A percentile compares a stretch with the other conserved stretches of the same genome.
phyloP scores from a whole-genome alignment of 2,113 vertebrate species.

The Chaetodon trifascialis region DNA sequence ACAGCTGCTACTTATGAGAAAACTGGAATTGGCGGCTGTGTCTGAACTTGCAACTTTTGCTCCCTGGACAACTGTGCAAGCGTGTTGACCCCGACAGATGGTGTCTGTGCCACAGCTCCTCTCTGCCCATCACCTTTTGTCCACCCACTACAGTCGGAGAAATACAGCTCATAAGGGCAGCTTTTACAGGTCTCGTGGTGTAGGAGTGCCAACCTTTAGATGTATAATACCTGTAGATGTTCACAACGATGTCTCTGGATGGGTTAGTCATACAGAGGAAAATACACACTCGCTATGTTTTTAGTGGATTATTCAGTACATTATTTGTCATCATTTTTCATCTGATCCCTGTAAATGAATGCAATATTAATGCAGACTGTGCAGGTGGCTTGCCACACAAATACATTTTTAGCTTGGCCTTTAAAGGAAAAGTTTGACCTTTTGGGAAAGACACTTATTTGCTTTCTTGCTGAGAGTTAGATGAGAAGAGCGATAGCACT shows the following conservation, averaged over 20 bases:
- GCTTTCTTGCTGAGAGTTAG: no score
- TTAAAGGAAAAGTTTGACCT: no score
- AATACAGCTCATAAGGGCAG: slow-evolving; percentile 9
- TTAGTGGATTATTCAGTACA: no score
- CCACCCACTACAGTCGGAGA: slow-evolving; percentile 19
- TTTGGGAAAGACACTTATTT: no score
- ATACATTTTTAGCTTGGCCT: no score
- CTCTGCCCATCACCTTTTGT: slow-evolving; percentile 33
- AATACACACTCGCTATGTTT: background rate
- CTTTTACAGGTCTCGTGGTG: slow-evolving; percentile 11
- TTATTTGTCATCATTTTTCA: no score
- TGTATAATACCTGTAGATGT: background rate
- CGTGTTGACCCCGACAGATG: slow-evolving; percentile 9
- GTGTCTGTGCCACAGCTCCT: slow-evolving; percentile 6
- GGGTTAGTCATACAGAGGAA: no score
- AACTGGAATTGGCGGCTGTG: slow-evolving; percentile 23
- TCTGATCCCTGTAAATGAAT: no score
- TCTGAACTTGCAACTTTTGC: slow-evolving; percentile 39
- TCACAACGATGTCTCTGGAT: background rate
- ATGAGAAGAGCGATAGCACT: no score
- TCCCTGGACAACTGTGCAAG: slow-evolving; percentile 11
- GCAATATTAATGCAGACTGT: background rate
- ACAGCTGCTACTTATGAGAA: background rate
- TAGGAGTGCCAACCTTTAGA: slow-evolving; percentile 11
- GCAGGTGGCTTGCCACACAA: background rate